These are phyloP conservation scores for Zenarchopterus dispar DNA, from an alignment of 2,797 vertebrate species.

Conservation along the genomic window DNA sequence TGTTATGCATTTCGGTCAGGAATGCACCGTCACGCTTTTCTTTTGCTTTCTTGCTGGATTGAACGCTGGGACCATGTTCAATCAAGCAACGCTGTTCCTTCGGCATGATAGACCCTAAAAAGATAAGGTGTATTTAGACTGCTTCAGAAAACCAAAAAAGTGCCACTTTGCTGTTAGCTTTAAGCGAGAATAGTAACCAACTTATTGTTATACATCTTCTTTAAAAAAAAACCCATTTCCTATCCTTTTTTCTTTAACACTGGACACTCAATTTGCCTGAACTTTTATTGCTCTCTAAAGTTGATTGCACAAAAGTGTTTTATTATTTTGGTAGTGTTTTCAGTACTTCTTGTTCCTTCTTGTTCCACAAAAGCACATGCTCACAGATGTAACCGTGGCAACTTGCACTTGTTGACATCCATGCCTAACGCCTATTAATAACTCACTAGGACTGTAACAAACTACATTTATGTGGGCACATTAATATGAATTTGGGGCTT, in stretches of 20 bases:
- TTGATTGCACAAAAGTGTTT: too few relatives aligned
- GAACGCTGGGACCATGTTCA: constrained; percentile 27
- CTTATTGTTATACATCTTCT: too few relatives aligned
- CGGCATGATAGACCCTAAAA: constrained; percentile 69
- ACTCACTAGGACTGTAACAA: neutral
- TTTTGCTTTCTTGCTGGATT: constrained; percentile 74
- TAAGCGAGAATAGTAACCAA: too few relatives aligned
- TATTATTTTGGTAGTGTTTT: neutral
- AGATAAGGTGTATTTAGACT: neutral
- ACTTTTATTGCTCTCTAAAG: too few relatives aligned
- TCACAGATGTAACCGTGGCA: constrained; percentile 5
- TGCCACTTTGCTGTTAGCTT: too few relatives aligned
- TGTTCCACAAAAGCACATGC: neutral
- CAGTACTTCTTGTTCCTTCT: neutral
- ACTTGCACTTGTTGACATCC: neutral
- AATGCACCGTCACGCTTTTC: constrained; percentile 72
- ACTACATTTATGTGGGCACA: neutral
- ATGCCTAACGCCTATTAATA: neutral
- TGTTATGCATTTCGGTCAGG: constrained; percentile 51
- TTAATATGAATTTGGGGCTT: neutral
- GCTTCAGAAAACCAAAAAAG: neutral
- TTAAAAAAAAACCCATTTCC: too few relatives aligned
- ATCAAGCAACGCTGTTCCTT: constrained; percentile 56
- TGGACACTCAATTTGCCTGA: too few relatives aligned
- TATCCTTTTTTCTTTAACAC: too few relatives aligned